Percentiles rank a stretch among this genome's conserved stretches.
phyloP scores from a whole-genome alignment of 2,113 vertebrate genomes.

The Lipotes vexillifer region DNA sequence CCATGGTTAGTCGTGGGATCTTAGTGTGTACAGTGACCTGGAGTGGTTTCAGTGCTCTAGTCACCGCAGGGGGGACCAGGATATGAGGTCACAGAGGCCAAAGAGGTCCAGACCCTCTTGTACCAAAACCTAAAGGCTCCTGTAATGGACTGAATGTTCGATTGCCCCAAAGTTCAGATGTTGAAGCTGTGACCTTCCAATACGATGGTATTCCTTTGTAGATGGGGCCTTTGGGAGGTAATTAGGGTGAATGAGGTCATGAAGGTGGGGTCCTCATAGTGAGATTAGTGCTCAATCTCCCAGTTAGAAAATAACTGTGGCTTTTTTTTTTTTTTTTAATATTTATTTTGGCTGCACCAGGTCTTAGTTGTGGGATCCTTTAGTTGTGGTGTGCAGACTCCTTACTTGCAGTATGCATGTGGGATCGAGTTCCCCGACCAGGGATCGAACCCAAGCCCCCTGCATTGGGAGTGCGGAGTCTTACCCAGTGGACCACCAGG shows the following conservation, averaged over 20 bases:
- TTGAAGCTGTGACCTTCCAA: neutral
- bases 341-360: too few relatives aligned
- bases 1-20: too few relatives aligned
- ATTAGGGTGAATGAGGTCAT: neutral
- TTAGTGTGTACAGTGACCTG: neutral
- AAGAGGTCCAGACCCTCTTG: neutral
- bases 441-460: too few relatives aligned
- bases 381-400: too few relatives aligned
- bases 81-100: neutral
- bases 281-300: neutral
- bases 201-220: neutral
- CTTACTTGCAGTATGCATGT: too few relatives aligned
- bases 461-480: too few relatives aligned
- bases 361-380: too few relatives aligned
- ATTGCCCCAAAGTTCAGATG: neutral
- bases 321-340: neutral
- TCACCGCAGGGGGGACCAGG: neutral
- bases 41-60: neutral
- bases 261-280: neutral
- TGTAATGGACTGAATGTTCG: neutral
- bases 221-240: neutral
- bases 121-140: neutral
- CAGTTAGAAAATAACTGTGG: neutral
- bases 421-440: too few relatives aligned
- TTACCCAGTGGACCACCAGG: too few relatives aligned